These are phyloP conservation scores for Podiceps cristatus DNA, from an alignment of 2,113 vertebrate species.

Conservation along the genomic window DNA sequence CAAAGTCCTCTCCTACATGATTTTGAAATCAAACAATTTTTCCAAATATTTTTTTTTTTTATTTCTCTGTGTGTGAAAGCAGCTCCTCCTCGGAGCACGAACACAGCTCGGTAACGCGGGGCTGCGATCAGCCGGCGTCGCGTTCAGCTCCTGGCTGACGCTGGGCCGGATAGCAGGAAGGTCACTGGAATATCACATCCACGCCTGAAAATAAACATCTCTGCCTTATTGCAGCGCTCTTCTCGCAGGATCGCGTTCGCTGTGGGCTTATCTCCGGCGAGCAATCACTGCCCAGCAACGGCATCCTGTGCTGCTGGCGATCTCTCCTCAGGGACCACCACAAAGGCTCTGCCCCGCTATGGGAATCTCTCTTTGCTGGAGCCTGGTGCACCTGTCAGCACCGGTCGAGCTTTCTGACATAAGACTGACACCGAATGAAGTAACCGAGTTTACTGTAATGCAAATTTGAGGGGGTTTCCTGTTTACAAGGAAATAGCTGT, in stretches of 20 bases:
- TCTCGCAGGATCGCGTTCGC: background rate
- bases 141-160: background rate
- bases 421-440: background rate
- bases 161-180: background rate
- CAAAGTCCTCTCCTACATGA: background rate
- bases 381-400: slow-evolving; percentile 6
- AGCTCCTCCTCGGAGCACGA: background rate
- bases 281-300: background rate
- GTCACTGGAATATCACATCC: slow-evolving; percentile 35
- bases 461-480: slow-evolving; percentile 49
- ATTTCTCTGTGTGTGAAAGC: background rate
- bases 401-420: background rate
- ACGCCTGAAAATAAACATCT: background rate
- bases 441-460: background rate
- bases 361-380: background rate
- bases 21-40: background rate
- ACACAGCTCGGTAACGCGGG: fast-evolving
- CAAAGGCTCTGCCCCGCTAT: background rate
- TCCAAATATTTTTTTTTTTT: background rate
- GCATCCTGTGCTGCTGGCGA: background rate
- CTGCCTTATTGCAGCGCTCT: background rate
- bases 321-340: background rate
- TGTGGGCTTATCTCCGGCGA: background rate
- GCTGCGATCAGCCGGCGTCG: fast-evolving
- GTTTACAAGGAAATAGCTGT: slow-evolving; percentile 53